phyloP scores from a whole-genome alignment of 2,113 vertebrate species.

The Zapus hudsonius region DNA sequence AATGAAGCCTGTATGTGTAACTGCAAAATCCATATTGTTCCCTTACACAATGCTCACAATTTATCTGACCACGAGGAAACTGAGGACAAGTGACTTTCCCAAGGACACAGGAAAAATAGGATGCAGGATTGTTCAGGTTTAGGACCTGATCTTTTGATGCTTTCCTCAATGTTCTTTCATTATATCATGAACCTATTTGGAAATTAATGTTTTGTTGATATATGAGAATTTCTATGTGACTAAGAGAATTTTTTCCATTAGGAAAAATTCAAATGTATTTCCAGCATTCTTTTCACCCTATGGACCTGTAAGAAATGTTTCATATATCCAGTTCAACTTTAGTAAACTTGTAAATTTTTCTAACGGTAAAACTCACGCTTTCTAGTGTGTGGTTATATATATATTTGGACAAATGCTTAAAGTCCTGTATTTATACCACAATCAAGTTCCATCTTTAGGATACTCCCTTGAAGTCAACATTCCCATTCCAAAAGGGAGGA shows the following conservation, averaged over 20 bases:
- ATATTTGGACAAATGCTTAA: slow-evolving; percentile 5
- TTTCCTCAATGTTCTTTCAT: not conserved
- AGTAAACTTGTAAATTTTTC: not conserved
- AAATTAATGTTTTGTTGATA: slow-evolving; percentile 17
- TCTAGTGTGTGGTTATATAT: not conserved
- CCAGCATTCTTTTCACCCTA: not conserved
- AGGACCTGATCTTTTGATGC: not conserved
- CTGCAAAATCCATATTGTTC: not conserved
- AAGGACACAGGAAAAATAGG: not conserved
- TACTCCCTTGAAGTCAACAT: not conserved
- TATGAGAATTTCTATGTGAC: not conserved
- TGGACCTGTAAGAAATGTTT: not conserved
- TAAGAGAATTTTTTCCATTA: not conserved
- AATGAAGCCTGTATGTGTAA: not conserved
- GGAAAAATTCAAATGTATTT: slow-evolving; percentile 1
- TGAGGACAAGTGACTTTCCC: not conserved
- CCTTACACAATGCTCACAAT: not conserved
- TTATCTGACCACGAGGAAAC: not conserved
- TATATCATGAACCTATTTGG: not conserved
- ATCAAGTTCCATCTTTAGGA: not conserved
- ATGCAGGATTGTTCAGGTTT: not conserved
- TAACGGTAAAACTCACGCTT: not conserved
- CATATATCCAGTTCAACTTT: not conserved
- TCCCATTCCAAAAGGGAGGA: too few species aligned
- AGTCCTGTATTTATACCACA: not conserved